Evolutionary conservation across 2,113 vertebrate genomes (phyloP), one percentile per base, ranked within the genome.

Genomic region (Coreoperca whiteheadi): DNA sequence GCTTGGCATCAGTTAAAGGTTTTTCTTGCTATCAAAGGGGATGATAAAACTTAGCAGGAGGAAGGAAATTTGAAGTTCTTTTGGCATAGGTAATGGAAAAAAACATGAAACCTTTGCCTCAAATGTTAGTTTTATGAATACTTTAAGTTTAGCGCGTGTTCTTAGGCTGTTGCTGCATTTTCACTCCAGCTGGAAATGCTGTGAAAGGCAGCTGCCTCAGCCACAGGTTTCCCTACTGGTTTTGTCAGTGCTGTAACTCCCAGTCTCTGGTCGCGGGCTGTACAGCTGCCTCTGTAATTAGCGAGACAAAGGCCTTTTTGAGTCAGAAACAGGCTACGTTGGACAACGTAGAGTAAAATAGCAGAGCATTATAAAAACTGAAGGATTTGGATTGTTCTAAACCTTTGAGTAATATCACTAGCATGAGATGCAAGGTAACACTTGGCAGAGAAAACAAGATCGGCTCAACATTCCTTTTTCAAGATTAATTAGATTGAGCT

Each of bases 251-350:
- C 91, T 82, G 70, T 80, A 67, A 91, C 84, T 93, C 82, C 74
- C 81, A 79, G 88, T 77, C 80, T 89, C 79, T 91, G 88, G 90
- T 89, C 81, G 74, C 88, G 90, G 79, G 74, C 87, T 85, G 77
- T 83, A 88, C 91, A 92, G 83, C 92, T 93, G 90, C 84, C 89
- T 92, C 87, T 92, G 89, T 92, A 94, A 94, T 93, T 93, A 91
- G 70, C 10, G 43, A 90, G 83, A 93, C 93, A 92, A 94, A 94
- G 80, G 77, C 80, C 82, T 84, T 88, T 90, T 93, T 91, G 71
- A 94, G 89, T 72, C 76, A 81, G 86, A 79, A 80, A 65, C 41
- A 54, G 77, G 59, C 81, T 30, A 46, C 16, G 14, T 71, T 90
- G 79, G 51, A 84, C 41, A 91, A 83, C 41, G 51, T 74, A 66